These are phyloP conservation scores for Otolemur crassicaudatus DNA, from an alignment of 2,797 vertebrate species.

Conservation along the genomic window DNA sequence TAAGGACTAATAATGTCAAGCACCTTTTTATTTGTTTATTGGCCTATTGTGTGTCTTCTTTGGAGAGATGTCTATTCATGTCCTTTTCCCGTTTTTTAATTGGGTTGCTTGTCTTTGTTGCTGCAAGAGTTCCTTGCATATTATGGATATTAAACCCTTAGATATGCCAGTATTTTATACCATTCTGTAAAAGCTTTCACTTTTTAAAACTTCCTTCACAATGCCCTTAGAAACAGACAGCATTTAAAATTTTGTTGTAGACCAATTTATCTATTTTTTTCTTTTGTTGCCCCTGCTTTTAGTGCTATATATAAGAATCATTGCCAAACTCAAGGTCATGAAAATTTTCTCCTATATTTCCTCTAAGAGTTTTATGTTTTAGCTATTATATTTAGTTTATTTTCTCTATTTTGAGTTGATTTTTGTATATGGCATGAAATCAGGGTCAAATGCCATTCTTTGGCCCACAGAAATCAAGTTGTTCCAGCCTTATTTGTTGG, in stretches of 20 bases:
- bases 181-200: not conserved
- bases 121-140: not conserved
- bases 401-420: not conserved
- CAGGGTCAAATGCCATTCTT: not conserved
- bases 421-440: not conserved
- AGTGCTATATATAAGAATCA: not conserved
- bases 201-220: not conserved
- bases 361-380: not conserved
- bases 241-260: not conserved
- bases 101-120: not conserved
- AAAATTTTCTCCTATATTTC: not conserved
- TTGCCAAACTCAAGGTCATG: not conserved
- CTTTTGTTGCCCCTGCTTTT: not conserved
- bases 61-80: not conserved
- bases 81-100: not conserved
- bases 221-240: not conserved
- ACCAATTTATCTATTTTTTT: not conserved
- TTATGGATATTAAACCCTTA: not conserved
- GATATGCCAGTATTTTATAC: not conserved
- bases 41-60: not conserved
- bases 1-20: not conserved
- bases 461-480: conserved; percentile 1
- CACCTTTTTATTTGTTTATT: conserved; percentile 5
- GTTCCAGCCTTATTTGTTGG: not conserved
- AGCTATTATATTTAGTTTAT: not conserved